Base-by-base conservation (phyloP, 2,113 vertebrate genomes). In the Colaptes auratus region DNA sequence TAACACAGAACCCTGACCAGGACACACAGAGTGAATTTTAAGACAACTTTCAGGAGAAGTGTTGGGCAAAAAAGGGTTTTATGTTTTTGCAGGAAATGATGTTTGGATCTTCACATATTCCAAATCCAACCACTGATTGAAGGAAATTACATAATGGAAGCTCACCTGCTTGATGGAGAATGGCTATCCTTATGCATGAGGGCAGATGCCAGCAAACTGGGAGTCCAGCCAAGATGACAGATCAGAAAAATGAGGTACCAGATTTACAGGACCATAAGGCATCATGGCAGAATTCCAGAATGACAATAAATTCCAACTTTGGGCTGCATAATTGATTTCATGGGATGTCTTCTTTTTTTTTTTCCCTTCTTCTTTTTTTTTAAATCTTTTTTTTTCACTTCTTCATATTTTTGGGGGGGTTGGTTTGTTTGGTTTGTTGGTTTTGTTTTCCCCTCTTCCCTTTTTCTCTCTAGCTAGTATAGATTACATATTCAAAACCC, bases 221-320 rank as follows among this genome's bases (percentile, higher is more conserved):
- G 90, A 88, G 33, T 12, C 39, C 71, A 80, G 82, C 82, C 88
- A 88, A 73, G 27, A 28, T 42, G 82, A 92, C 75, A 89, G 78
- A 82, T 3, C 88, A 95, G 88, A 92, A 95, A 88, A 87, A 94
- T 59, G 82, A 92, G 75, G 55, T 35, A 79, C 39, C 71, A 89
- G 39, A 35, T 77, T 82, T 85, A 50, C 55, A 36, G 44, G 30
- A 87, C 31, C 67, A 23, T 15, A 87, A 86, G 39, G 35, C 21
- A 70, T 35, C 46, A 14, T 76, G 82, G 75, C 50, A 85, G 24
- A 82, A 80, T 16, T 87, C 16, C 67, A 89, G 15, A 66, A 58
- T n/a, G 39, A 25, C 39, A 82, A 82, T 83, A 63, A 58, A 46
- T 19, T 79, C 53, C 25, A 61, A 10, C 9, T 69, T 76, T 77